These are phyloP conservation scores for Sebastes elongatus DNA, from an alignment of 2,797 vertebrate species.

Conservation along the genomic window DNA sequence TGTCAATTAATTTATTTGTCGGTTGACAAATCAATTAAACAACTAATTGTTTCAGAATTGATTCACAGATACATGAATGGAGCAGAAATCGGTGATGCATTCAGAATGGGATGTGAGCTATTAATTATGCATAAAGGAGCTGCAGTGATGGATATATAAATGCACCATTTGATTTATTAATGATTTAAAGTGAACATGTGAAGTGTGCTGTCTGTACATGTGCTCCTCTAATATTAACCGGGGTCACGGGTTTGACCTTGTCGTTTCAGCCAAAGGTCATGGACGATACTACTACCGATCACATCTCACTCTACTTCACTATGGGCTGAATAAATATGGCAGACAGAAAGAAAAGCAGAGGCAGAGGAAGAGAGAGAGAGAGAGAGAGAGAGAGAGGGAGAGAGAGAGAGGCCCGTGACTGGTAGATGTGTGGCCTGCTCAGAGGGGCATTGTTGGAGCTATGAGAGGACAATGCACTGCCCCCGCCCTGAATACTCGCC, in stretches of 20 bases:
- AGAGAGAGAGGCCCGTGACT: constrained; percentile 75
- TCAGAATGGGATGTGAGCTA: background rate
- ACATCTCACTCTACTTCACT: constrained; percentile 60
- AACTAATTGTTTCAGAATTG: background rate
- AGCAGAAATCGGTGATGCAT: too few species aligned
- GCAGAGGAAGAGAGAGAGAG: constrained; percentile 39
- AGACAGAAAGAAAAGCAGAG: constrained; percentile 73
- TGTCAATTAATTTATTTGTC: background rate
- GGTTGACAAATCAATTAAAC: background rate
- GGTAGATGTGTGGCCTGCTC: constrained; percentile 79
- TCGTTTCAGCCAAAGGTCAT: constrained; percentile 39
- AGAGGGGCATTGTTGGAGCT: constrained; percentile 83
- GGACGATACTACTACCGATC: constrained; percentile 21
- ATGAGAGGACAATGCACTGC: constrained; percentile 84
- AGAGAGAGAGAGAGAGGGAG: constrained; percentile 30
- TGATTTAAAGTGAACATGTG: constrained; percentile 7
- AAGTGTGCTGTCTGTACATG: background rate
- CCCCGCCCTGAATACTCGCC: constrained; percentile 84
- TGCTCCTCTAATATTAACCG: constrained; percentile 19
- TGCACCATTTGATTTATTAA: constrained; percentile 19
- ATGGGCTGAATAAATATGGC: constrained; percentile 69
- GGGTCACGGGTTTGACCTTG: constrained; percentile 34
- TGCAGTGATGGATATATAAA: background rate
- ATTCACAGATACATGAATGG: background rate
- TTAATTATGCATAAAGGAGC: constrained; percentile 23